Evolutionary conservation across 2,797 vertebrate species (phyloP), one percentile per base, ranked within the genome.

Genomic region (Typhlichthys subterraneus): DNA sequence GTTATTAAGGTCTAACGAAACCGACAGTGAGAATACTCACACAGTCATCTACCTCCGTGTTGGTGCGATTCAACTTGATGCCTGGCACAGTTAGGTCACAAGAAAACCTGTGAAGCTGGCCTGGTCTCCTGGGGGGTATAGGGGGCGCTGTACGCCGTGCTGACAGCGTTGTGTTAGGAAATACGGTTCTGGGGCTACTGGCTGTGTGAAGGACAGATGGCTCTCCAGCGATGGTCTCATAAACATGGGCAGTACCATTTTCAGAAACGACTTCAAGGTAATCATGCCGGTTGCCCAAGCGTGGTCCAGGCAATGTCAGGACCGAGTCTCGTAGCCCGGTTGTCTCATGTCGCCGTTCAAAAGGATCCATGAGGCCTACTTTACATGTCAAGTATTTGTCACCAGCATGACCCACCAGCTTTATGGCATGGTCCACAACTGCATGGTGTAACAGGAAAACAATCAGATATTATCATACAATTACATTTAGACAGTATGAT

Each of bases 281-380:
- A 9, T 67, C 46, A 2, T 67, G 49, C 47, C 49, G 0, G 3
- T 3, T 14, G 29, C 1, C 45, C 8, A 48, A 5, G 1, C 38
- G 8, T 55, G 73, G 46, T 0, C 65, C 76, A 8, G 82, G 50
- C 62, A 29, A 1, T 0, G 70, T 67, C 4, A 33, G 4, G 53
- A 67, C 64, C 0, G 58, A 23, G 56, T 81, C 63, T 17, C 74
- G 61, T 15, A 58, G 54, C 38, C 49, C 56, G 17, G 66, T 0
- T 5, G 49, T 10, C 47, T 9, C 47, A 10, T 3, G 14, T 48
- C 0, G 50, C 23, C 51, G 62, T 31, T 52, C n/a, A 51, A 38
- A 12, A 4, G 69, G 74, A 85, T 90, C 83, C 85, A 88, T 91
- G 38, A 64, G 66, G 6, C 33, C 8, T 7, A 12, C 76, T 62